Conservation (phyloP, 2,888 invertebrate genomes). For the Tetragnatha montana region DNA sequence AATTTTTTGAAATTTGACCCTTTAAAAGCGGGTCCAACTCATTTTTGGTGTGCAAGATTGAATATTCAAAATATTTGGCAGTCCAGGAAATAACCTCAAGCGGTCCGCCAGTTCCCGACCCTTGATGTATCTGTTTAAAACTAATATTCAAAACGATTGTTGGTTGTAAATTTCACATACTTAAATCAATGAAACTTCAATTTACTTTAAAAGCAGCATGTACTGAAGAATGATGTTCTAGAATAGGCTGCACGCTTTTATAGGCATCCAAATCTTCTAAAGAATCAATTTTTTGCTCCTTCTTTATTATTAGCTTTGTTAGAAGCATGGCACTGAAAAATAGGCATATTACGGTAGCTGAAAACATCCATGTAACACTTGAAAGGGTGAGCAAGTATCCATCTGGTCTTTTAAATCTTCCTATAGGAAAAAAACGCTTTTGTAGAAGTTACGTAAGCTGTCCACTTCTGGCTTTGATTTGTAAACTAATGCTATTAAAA, state of each 20-base stretch:
- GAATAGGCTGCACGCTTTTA: constrained; percentile 23
- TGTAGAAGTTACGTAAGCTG: no score
- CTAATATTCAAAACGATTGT: no score
- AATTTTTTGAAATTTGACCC: no score
- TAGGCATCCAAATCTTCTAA: constrained; percentile 25
- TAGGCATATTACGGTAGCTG: constrained; percentile 12
- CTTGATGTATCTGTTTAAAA: no score
- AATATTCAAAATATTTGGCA: no score
- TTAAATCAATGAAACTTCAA: not conserved
- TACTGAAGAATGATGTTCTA: constrained; percentile 48
- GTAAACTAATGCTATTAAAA: no score
- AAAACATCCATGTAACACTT: constrained; percentile 32
- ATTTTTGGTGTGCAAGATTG: no score
- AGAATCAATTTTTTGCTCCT: constrained; percentile 29
- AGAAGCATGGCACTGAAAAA: constrained; percentile 34
- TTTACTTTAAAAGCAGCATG: constrained; percentile 27
- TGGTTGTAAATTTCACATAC: no score
- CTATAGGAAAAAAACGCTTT: not conserved
- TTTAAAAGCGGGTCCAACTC: no score
- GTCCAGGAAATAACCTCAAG: no score
- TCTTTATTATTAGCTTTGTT: constrained; percentile 22
- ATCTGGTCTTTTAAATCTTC: not conserved
- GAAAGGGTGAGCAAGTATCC: constrained; percentile 8
- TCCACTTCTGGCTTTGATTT: no score
- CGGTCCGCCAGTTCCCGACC: no score